Evolutionary conservation across 2,888 invertebrate genomes (phyloP).

Genomic region (Leucoma salicis): DNA sequence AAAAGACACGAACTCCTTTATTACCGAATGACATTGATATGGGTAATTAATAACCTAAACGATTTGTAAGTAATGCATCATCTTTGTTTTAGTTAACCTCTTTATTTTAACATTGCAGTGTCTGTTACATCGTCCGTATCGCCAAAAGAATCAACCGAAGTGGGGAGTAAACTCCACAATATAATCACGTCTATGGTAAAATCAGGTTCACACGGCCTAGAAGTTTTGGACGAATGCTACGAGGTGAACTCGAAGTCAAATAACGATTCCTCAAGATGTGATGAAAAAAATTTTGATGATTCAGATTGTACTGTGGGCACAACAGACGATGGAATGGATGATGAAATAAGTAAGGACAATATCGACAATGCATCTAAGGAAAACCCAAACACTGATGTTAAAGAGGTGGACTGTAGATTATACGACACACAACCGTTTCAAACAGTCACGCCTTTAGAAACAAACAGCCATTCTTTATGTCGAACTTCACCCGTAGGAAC

Average conservation of each 20-base stretch:
- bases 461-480: conserved; percentile 48
- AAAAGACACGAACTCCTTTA: conserved; percentile 50
- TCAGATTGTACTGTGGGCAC: conserved; percentile 49
- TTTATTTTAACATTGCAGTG: conserved; percentile 30
- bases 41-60: conserved; percentile 40
- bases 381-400: conserved; percentile 5
- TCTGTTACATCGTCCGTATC: conserved; percentile 43
- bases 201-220: conserved; percentile 28
- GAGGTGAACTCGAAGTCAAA: conserved; percentile 34
- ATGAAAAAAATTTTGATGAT: conserved; percentile 34
- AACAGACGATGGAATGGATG: conserved; percentile 46
- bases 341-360: conserved; percentile 40
- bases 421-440: conserved; percentile 23
- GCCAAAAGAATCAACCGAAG: conserved; percentile 42
- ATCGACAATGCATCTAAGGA: conserved; percentile 33
- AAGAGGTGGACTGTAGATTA: conserved; percentile 4
- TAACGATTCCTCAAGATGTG: conserved; percentile 26
- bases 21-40: conserved; percentile 53
- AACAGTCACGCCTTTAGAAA: conserved; percentile 38
- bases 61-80: too few species aligned
- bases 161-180: conserved; percentile 50
- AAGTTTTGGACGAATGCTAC: conserved; percentile 38
- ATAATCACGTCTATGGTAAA: conserved; percentile 49
- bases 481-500: conserved; percentile 46
- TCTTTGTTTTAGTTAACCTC: conserved; percentile 1